Conservation (phyloP, 2,888 invertebrate species). For the Aleiodes alternator region DNA sequence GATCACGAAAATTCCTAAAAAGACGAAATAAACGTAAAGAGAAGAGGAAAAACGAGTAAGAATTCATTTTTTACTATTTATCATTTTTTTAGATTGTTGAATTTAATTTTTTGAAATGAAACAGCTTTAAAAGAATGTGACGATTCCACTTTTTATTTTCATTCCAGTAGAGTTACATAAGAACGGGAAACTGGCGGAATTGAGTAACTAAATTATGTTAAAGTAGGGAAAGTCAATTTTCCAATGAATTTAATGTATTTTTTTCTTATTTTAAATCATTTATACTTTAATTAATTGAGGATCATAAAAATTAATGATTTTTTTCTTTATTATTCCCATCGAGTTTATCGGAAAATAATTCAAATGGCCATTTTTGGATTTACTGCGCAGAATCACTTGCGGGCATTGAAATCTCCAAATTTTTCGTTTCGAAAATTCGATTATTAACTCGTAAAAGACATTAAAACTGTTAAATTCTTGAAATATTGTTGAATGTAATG, state of each 20-base stretch:
- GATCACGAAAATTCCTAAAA: not conserved
- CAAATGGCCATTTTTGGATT: not conserved
- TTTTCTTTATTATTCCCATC: not conserved
- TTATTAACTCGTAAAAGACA: no score
- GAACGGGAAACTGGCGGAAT: not conserved
- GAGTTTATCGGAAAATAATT: not conserved
- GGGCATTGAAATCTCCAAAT: conserved; percentile 10
- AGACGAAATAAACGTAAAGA: not conserved
- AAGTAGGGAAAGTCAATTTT: conserved; percentile 4
- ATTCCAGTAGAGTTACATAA: conserved; percentile 7
- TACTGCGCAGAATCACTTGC: not conserved
- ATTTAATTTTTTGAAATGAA: not conserved
- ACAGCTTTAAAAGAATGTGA: not conserved
- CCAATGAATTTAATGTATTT: no score
- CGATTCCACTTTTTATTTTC: not conserved
- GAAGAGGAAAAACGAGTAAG: not conserved
- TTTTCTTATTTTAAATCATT: no score
- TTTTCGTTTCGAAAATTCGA: not conserved
- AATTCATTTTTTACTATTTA: not conserved
- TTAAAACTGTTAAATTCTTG: no score
- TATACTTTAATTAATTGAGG: no score
- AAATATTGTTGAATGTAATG: no score
- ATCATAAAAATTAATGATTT: not conserved
- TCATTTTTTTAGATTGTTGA: not conserved
- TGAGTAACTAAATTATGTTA: not conserved